phyloP scores from a whole-genome alignment of 2,113 vertebrate genomes.

The Origma solitaria region DNA sequence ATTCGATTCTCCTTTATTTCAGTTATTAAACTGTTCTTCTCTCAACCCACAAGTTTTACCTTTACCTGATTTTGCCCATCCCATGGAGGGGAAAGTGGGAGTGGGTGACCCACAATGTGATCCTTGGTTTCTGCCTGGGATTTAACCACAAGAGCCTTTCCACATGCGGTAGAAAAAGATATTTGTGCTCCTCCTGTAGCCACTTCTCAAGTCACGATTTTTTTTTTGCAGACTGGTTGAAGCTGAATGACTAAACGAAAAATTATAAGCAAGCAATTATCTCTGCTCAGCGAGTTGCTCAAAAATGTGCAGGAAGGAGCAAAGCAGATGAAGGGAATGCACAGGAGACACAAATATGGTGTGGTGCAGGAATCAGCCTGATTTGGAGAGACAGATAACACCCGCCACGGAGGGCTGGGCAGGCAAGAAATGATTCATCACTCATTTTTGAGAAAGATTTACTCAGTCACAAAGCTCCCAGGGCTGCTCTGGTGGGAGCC shows the following conservation, averaged over 20 bases:
- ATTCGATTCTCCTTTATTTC: background rate
- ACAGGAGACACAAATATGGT: background rate
- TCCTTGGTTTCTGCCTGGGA: background rate
- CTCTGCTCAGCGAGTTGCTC: background rate
- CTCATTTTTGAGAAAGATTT: background rate
- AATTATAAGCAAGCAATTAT: background rate
- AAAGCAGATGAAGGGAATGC: background rate
- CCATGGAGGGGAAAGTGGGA: background rate
- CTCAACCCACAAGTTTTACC: background rate
- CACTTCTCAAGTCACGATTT: background rate
- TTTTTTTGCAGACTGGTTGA: background rate
- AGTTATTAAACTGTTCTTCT: background rate
- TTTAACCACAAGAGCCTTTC: background rate
- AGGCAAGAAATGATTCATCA: background rate
- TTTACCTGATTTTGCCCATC: background rate
- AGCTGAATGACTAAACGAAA: background rate
- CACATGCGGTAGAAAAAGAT: background rate
- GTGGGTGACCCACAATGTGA: background rate
- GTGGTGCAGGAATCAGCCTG: background rate
- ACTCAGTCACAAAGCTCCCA: background rate
- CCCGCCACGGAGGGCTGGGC: background rate
- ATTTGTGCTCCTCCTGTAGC: background rate
- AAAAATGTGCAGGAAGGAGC: background rate
- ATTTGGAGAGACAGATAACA: background rate
- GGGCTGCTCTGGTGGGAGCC: background rate